Base-by-base conservation (phyloP, 2,888 invertebrate species). In the Cinara cedri region DNA sequence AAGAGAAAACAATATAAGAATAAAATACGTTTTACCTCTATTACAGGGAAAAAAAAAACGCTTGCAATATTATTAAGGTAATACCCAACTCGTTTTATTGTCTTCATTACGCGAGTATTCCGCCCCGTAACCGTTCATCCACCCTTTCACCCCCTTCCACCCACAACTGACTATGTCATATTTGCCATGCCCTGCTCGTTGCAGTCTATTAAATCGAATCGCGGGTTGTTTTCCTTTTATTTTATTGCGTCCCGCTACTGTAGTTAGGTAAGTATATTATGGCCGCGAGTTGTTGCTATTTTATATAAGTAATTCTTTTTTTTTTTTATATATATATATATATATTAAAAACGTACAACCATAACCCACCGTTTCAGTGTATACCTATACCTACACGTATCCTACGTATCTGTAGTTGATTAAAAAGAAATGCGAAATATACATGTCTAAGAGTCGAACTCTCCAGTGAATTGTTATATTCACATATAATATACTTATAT, bases 11-110 rank as follows among this genome's bases (percentile, higher is more conserved):
- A 6, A 19, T 1, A 10, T 24, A 60, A 75, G 60, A 70, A 70
- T 68, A 62, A 62, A 78, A 70, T 57, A 51, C 60, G 49, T 49
- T 51, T 57, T 68, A 68, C 57, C 46, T 78, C 49, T 21, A 16
- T 70, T 54, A 11, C 51, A 34, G 55, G 46, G 24, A 76, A 68
- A 76, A 66, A 55, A 76, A 76, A 78, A 66, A 57, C 55, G 78
- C 70, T 78, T 42, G 51, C 70, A 62, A 78, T 78, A 78, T 78
- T 78, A 78, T 78, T 78, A 70, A 78, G 70, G 78, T 78, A 78
- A 78, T 78, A 62, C 68, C 34, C 68, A 21, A 60, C 60, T 78
- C 60, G 60, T 78, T 78, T 78, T 78, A 78, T 78, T 78, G 78
- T 78, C 78, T 70, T 78, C 60, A 60, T 78, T 68, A 68, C 70